Evolutionary conservation across 2,888 invertebrate genomes (phyloP), one percentile per base, ranked within the genome.

Genomic region (Habroteleia sp.): DNA sequence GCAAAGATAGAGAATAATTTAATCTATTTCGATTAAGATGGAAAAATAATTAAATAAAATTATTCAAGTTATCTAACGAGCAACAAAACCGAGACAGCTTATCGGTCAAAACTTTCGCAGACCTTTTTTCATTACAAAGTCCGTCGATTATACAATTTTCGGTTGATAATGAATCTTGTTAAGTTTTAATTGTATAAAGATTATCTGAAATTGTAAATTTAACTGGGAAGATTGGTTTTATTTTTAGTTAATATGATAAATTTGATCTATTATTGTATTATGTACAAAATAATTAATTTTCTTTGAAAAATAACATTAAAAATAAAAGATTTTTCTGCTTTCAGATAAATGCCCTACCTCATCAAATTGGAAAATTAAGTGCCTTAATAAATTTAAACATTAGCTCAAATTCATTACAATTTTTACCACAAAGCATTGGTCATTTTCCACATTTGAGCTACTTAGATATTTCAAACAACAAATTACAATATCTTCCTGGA

Each of bases 351-450:
- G 11, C 44, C 14, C 86, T 95, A 74, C 94, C 95, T 4, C 89
- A 91, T 58, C 90, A 91, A 41, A 89, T 95, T 44, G 91, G 92
- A 81, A 93, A 92, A 84, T 88, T 94, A 11, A 89, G 90, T 77
- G 90, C 89, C 10, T 87, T 95, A 68, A 89, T 92, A 0, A 92
- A 91, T 13, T 88, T 95, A 1, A 92, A 93, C 82, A 72, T 94
- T 3, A 91, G 91, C 80, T 88, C 92, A 52, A 95, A 95, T 86
- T 80, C 85, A 25, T 83, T 95, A 1, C 85, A 79, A 25, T 83
- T 82, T 17, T 83, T 95, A 58, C 95, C 95, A 0, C 90, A 91
- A 42, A 92, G 92, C 8, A 88, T 95, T 42, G 93, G 94, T 3
- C 91, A 91, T 16, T 89, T 94, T 39, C 44, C 10, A 1, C 48